These are phyloP conservation scores for Elysia crispata DNA, from an alignment of 2,888 invertebrate species.

Conservation along the genomic window DNA sequence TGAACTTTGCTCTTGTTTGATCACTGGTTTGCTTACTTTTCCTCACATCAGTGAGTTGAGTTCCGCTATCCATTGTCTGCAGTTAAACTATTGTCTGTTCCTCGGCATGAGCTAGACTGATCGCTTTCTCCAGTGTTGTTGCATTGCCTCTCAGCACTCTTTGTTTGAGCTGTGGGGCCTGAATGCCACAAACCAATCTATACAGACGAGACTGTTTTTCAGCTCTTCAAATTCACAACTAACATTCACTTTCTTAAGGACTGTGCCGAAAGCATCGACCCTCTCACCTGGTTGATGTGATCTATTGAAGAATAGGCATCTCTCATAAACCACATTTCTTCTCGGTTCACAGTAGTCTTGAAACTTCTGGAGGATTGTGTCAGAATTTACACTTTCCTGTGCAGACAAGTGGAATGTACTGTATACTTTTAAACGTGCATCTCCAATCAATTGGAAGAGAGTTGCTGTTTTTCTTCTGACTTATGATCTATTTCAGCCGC, in stretches of 20 bases:
- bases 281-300: background rate
- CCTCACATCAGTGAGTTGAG: background rate
- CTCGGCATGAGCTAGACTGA: background rate
- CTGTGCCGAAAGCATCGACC: background rate
- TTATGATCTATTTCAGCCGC: background rate
- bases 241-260: background rate
- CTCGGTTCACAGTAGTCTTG: conserved; percentile 1
- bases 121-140: background rate
- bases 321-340: background rate
- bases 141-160: background rate
- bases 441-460: background rate
- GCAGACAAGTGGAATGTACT: background rate
- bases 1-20: no score
- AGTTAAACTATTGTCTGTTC: background rate
- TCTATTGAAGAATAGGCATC: background rate
- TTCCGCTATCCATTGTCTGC: background rate
- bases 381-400: background rate
- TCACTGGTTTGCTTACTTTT: no score
- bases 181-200: background rate
- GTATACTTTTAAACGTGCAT: background rate
- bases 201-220: background rate
- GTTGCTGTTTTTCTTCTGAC: background rate
- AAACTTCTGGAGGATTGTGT: background rate
- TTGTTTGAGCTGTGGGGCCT: background rate
- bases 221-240: background rate